phyloP scores from a whole-genome alignment of 2,888 invertebrate genomes.

The Epistrophella euchroma region DNA sequence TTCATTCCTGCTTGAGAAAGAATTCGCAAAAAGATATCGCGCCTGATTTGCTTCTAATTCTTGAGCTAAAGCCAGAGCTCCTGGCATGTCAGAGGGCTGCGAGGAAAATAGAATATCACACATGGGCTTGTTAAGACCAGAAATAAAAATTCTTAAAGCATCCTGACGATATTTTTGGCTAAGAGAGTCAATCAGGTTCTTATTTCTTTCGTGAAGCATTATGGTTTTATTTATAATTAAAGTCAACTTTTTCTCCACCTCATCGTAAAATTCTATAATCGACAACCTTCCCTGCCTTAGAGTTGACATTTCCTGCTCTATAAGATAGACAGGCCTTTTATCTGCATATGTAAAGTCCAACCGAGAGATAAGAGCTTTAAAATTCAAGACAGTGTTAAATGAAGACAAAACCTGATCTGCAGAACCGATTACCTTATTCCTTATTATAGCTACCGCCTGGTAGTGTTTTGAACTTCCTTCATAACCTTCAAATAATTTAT shows the following conservation, averaged over 20 bases:
- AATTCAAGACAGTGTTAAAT: too few relatives aligned
- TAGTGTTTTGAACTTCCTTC: constrained; percentile 48
- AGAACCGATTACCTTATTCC: neutral
- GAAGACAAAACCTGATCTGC: constrained; percentile 5
- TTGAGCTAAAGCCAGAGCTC: constrained; percentile 46
- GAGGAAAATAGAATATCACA: constrained; percentile 60
- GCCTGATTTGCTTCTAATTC: constrained; percentile 48
- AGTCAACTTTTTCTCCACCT: constrained; percentile 69
- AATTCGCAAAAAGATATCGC: constrained; percentile 41
- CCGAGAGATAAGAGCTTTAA: too few relatives aligned
- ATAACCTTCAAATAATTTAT: constrained; percentile 12
- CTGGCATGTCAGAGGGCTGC: constrained; percentile 51
- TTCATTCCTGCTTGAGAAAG: constrained; percentile 13
- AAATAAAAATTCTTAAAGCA: constrained; percentile 37
- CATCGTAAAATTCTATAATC: constrained; percentile 61
- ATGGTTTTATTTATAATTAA: constrained; percentile 72
- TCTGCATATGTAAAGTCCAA: constrained; percentile 74
- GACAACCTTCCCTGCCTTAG: constrained; percentile 67
- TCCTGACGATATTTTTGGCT: constrained; percentile 72
- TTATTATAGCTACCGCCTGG: constrained; percentile 37
- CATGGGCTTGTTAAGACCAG: constrained; percentile 53
- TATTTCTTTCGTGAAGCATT: constrained; percentile 62
- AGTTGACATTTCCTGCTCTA: constrained; percentile 63
- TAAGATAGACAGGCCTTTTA: constrained; percentile 66
- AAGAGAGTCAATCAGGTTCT: constrained; percentile 53